These are phyloP conservation scores for Brachionus manjavacas DNA, from an alignment of 1,140 invertebrate genomes.

Conservation along the genomic window DNA sequence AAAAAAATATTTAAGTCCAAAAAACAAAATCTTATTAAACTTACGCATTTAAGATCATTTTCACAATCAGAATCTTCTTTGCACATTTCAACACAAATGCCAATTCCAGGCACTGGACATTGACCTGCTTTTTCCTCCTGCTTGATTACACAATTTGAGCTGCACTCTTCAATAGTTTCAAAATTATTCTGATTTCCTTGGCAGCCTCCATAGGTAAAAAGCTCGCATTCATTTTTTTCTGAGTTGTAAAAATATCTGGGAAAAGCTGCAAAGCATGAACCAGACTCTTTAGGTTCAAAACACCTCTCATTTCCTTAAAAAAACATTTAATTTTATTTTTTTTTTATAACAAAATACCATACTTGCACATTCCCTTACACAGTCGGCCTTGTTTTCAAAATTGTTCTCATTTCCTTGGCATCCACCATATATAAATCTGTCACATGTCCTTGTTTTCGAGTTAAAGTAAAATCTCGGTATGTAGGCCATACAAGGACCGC, in stretches of 20 bases:
- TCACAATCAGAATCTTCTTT: neutral
- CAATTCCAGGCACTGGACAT: neutral
- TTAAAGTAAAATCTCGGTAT: constrained; percentile 50
- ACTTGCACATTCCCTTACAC: constrained; percentile 59
- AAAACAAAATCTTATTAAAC: no score
- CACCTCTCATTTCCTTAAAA: neutral
- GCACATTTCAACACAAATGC: neutral
- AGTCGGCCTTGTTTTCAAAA: constrained; percentile 78
- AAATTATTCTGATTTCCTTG: constrained; percentile 62
- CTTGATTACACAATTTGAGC: constrained; percentile 48
- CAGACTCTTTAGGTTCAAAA: constrained; percentile 1
- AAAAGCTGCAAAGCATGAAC: constrained; percentile 43
- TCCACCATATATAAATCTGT: constrained; percentile 52
- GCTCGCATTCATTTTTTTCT: constrained; percentile 46
- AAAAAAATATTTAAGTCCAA: no score
- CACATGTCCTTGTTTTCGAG: constrained; percentile 46
- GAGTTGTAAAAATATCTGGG: constrained; percentile 49
- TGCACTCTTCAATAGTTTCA: constrained; percentile 76
- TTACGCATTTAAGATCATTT: neutral
- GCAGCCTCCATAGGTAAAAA: constrained; percentile 51
- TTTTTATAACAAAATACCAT: neutral
- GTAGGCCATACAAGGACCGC: constrained; percentile 63
- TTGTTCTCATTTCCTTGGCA: constrained; percentile 50
- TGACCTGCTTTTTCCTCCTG: neutral
- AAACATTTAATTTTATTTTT: neutral